Base-by-base conservation (phyloP, 92 coral and sea anemone genomes). In the Isaurus tuberculatus region DNA sequence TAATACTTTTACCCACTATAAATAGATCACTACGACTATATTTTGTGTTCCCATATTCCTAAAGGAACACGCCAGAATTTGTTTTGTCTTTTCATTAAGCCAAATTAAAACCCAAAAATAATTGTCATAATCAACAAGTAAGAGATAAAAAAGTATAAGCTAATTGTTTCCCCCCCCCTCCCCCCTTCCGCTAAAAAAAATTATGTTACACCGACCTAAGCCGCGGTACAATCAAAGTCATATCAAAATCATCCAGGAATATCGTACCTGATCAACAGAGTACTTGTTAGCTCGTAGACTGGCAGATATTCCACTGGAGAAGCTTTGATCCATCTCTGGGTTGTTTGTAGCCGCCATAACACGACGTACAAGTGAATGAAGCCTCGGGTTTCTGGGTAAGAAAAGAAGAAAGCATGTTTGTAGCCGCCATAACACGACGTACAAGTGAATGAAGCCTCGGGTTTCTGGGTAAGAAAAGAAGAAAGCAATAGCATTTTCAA, bases 391-490 rank as follows among this genome's bases (percentile, higher is more conserved):
- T 73, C 97, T 93, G 22, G 49, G 73, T 31, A 46, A 20, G 67
- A 67, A 22, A 33, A 71, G 66, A 0, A 43, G 43, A 44, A 7
- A n/a, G n/a, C n/a, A n/a, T 84, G 37, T 87, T 31, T 57, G 83
- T 80, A 19, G 92, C 55, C 2, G 82, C 85, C 51, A 93, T 83
- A 55, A 93, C 40, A 60, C 88, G 90, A 57, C 80, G 90, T 34
- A 93, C 94, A 40, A 93, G 71, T 28, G 88, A 84, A 42, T 69
- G 58, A 15, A 93, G 85, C 9, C 92, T 77, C 16, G 92, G 91
- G 81, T 89, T 91, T 73, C 97, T 93, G 22, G 49, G 73, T 31
- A 46, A 20, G 67, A 67, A 22, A 33, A 71, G 66, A 0, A 40
- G 46, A 36, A 40, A 7, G 13, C 5, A 22, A 5, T 9, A 2